Percentiles rank a stretch among this genome's conserved stretches.
phyloP scores from a whole-genome alignment of 1,140 invertebrate genomes.

The Polypedilum vanderplanki region DNA sequence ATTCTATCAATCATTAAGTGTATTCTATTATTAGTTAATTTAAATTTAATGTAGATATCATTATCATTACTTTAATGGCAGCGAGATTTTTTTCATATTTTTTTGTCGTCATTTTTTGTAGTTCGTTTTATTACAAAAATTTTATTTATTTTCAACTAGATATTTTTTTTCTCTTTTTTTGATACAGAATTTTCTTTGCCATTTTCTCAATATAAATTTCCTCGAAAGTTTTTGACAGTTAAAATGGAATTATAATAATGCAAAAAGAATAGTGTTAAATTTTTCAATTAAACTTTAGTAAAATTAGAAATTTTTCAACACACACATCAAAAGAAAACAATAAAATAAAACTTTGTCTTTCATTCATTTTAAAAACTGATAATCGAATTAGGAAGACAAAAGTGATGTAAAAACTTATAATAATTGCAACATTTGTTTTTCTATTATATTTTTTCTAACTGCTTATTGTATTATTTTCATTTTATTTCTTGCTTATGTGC shows the following conservation, averaged over 20 bases:
- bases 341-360: too few species aligned
- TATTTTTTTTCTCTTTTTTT: conserved; percentile 10
- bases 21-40: conserved; percentile 29
- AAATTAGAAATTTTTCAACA: too few species aligned
- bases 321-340: too few species aligned
- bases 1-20: conserved; percentile 5
- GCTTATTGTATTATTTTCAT: conserved; percentile 27
- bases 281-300: too few species aligned
- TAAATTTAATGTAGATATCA: conserved; percentile 32
- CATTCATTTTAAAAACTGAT: not conserved
- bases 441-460: not conserved
- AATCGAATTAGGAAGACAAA: conserved; percentile 6
- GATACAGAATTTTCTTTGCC: not conserved
- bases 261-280: too few species aligned
- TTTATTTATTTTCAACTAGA: not conserved
- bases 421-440: not conserved
- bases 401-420: not conserved
- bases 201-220: not conserved
- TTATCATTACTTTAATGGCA: conserved; percentile 31
- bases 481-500: not conserved
- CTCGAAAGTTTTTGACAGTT: not conserved
- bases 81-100: conserved; percentile 21
- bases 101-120: not conserved
- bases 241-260: not conserved
- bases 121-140: not conserved